phyloP scores from a whole-genome alignment of 2,888 invertebrate genomes.

The Melinopterus prodromus region DNA sequence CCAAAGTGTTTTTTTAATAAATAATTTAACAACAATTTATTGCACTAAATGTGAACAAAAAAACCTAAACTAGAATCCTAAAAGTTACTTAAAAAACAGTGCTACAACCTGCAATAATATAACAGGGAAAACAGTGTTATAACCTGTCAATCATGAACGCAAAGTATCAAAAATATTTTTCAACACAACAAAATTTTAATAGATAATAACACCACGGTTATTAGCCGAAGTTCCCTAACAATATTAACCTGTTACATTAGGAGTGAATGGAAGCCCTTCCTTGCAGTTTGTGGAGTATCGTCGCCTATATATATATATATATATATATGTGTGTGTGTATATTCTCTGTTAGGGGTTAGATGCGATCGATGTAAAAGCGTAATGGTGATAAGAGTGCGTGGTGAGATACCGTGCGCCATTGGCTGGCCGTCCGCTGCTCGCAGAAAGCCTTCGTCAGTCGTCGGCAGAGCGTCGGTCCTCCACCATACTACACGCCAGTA shows the following conservation, averaged over 20 bases:
- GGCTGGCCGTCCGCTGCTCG: conserved; percentile 53
- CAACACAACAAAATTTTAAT: too few relatives aligned
- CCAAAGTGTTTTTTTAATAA: too few relatives aligned
- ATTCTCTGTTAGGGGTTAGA: conserved; percentile 10
- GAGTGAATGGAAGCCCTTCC: conserved; percentile 9
- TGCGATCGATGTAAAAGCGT: conserved; percentile 57
- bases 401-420: conserved; percentile 56
- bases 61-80: too few relatives aligned
- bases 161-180: too few relatives aligned
- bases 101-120: too few relatives aligned
- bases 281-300: conserved; percentile 6
- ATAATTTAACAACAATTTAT: too few relatives aligned
- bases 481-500: conserved; percentile 38
- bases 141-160: too few relatives aligned
- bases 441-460: conserved; percentile 54
- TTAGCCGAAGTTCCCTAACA: neutral
- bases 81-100: too few relatives aligned
- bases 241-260: neutral
- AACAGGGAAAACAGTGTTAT: too few relatives aligned
- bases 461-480: conserved; percentile 51
- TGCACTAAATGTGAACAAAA: too few relatives aligned
- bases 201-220: too few relatives aligned
- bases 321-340: neutral
- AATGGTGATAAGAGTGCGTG: conserved; percentile 57
- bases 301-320: neutral